These are phyloP conservation scores for Vireo griseus DNA, from an alignment of 2,797 vertebrate species.

Conservation along the genomic window DNA sequence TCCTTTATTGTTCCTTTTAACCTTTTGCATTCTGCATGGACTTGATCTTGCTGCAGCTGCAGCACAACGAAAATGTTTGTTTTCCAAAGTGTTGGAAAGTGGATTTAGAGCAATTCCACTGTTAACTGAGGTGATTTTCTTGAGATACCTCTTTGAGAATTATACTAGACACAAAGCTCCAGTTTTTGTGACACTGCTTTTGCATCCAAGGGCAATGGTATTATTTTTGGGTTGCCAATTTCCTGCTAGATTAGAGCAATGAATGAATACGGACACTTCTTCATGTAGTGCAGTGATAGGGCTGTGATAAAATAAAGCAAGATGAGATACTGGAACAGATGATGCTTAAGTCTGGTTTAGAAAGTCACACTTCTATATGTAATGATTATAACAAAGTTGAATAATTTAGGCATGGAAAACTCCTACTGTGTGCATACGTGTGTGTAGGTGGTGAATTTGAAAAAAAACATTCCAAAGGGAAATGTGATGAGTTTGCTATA, in stretches of 20 bases:
- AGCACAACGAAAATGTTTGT: conserved; percentile 15
- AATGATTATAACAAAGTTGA: background rate
- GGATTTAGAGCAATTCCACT: background rate
- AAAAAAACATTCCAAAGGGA: background rate
- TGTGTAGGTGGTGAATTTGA: background rate
- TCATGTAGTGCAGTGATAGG: background rate
- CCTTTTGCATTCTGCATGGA: conserved; percentile 75
- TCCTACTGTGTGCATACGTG: background rate
- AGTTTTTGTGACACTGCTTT: background rate
- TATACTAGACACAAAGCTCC: background rate
- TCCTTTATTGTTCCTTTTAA: conserved; percentile 79
- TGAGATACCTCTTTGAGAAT: background rate
- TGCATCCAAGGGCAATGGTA: background rate
- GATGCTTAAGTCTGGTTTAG: background rate
- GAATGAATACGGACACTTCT: background rate
- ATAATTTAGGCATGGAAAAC: background rate
- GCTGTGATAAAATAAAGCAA: background rate
- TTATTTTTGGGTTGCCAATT: background rate
- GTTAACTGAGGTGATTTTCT: background rate
- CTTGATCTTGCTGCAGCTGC: conserved; percentile 43
- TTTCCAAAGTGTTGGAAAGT: background rate
- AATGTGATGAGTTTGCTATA: background rate
- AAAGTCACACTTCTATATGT: background rate
- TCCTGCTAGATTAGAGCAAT: background rate
- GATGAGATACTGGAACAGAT: background rate